Conservation (phyloP, 1,140 invertebrate species). For the Papilio polyxenes region DNA sequence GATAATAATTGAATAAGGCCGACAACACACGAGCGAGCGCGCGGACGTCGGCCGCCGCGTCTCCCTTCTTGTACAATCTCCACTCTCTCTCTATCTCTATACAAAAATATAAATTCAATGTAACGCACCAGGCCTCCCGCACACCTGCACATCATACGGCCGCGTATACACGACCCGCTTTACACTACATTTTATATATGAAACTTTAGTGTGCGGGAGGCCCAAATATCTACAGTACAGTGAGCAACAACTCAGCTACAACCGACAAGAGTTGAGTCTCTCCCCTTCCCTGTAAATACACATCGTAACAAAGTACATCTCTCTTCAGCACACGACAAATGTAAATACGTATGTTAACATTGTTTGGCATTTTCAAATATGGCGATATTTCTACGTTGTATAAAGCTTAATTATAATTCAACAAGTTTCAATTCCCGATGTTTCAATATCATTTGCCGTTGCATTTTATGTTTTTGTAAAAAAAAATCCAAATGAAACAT, state of each 20-base stretch:
- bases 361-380: slow-evolving; percentile 34
- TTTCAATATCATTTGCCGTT: background rate
- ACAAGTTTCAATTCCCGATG: background rate
- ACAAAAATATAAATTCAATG: slow-evolving; percentile 32
- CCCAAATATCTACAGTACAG: background rate
- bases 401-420: background rate
- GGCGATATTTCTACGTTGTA: slow-evolving; percentile 11
- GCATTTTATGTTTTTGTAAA: background rate
- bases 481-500: background rate
- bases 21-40: background rate
- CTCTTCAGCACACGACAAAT: background rate
- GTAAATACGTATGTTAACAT: slow-evolving; percentile 21
- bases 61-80: background rate
- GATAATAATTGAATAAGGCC: slow-evolving; percentile 20
- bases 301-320: background rate
- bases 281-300: background rate
- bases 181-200: too few relatives aligned
- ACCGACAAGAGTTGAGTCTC: slow-evolving; percentile 1
- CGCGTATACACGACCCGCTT: too few relatives aligned
- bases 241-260: slow-evolving; percentile 15
- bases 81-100: slow-evolving; percentile 1
- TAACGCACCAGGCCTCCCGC: background rate
- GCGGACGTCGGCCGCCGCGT: too few relatives aligned
- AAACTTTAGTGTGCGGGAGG: background rate
- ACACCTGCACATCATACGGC: background rate